A percentile compares a stretch with the other conserved stretches of the same genome.
Evolutionary conservation across 2,113 vertebrate species (phyloP).

Genomic region (Hippoglossus stenolepis): DNA sequence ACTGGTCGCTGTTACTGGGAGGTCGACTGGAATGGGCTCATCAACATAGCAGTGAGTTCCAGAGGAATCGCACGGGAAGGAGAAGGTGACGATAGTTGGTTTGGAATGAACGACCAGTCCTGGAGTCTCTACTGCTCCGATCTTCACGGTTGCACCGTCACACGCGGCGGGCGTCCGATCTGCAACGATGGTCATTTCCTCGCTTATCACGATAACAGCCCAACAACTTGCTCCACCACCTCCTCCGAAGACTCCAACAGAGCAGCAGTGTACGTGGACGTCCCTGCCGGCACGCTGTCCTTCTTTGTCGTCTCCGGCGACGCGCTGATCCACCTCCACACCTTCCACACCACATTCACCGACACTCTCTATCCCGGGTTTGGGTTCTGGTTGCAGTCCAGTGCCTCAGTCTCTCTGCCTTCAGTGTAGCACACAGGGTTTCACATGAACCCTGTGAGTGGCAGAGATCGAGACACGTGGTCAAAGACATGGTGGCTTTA

Average conservation of each 20-base stretch:
- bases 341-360: constrained; percentile 5
- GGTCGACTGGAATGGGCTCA: constrained; percentile 8
- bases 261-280: neutral
- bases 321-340: constrained; percentile 27
- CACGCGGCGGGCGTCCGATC: neutral
- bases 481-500: no score
- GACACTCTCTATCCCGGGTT: constrained; percentile 7
- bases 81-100: neutral
- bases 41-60: constrained; percentile 9
- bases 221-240: neutral
- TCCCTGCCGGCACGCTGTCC: neutral
- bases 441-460: no score
- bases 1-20: constrained; percentile 35
- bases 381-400: neutral
- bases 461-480: no score
- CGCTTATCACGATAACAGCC: neutral
- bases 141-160: neutral
- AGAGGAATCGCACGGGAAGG: constrained; percentile 21
- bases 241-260: neutral
- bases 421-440: neutral
- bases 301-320: constrained; percentile 12
- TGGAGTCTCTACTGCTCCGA: constrained; percentile 33
- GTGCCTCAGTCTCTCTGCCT: neutral
- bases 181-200: neutral
- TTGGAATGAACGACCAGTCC: constrained; percentile 14